Conservation (phyloP, 2,797 vertebrate species). For the Sebastes iracundus region DNA sequence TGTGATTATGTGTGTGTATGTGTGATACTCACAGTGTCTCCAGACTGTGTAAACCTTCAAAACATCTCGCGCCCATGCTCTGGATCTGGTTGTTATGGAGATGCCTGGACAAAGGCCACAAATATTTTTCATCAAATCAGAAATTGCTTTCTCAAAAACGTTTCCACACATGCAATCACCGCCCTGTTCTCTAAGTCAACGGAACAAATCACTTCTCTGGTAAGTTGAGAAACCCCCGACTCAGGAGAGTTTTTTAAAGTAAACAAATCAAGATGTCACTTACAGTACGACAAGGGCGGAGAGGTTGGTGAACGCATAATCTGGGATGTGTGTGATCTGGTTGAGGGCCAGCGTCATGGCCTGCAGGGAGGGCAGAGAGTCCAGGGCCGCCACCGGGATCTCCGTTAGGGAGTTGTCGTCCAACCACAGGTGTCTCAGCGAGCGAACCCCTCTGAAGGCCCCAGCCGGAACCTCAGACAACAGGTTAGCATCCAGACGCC, state of each 20-base stretch:
- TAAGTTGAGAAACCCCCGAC: constrained; percentile 22
- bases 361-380: constrained; percentile 90
- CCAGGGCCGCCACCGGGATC: constrained; percentile 91
- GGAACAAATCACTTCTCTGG: constrained; percentile 22
- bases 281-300: constrained; percentile 95
- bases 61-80: constrained; percentile 89
- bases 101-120: constrained; percentile 83
- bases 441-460: constrained; percentile 89
- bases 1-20: background rate
- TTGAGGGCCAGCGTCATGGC: constrained; percentile 98
- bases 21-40: constrained; percentile 94
- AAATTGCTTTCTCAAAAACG: constrained; percentile 17
- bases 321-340: constrained; percentile 90
- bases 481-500: constrained; percentile 95
- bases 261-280: constrained; percentile 70
- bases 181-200: constrained; percentile 3
- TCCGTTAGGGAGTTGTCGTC: constrained; percentile 93
- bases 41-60: constrained; percentile 92
- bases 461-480: constrained; percentile 89
- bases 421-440: constrained; percentile 94
- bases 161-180: constrained; percentile 18
- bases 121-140: constrained; percentile 45
- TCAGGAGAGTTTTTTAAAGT: constrained; percentile 13
- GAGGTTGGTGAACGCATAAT: constrained; percentile 94
- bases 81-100: constrained; percentile 97